These are phyloP conservation scores for Cirrhinus mrigala DNA, from an alignment of 2,797 vertebrate species.

Conservation along the genomic window DNA sequence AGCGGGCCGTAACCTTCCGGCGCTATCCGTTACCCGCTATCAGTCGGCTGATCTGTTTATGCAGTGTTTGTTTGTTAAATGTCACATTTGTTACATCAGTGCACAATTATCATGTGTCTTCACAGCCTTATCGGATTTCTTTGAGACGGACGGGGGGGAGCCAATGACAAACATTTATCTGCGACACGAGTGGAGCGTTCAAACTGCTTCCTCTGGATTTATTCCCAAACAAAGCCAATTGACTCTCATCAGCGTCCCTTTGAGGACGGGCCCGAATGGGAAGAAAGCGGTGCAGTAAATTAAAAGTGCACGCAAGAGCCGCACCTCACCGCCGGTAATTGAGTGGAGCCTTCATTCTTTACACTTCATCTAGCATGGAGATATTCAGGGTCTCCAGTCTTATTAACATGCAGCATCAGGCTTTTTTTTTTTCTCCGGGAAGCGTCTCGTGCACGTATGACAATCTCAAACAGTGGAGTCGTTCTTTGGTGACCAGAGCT, in stretches of 20 bases:
- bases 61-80: constrained; percentile 53
- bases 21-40: constrained; percentile 9
- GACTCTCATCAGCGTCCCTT: constrained; percentile 30
- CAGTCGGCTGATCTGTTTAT: constrained; percentile 33
- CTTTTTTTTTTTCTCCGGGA: background rate
- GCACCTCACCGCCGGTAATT: constrained; percentile 50
- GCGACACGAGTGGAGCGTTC: background rate
- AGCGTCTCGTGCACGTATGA: constrained; percentile 22
- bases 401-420: constrained; percentile 45
- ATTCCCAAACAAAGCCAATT: constrained; percentile 37
- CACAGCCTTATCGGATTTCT: constrained; percentile 34
- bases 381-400: constrained; percentile 39
- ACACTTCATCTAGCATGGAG: constrained; percentile 51
- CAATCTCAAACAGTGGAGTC: constrained; percentile 17
- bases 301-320: constrained; percentile 26
- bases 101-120: constrained; percentile 47
- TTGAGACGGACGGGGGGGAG: constrained; percentile 3
- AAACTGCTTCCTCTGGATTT: constrained; percentile 38
- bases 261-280: constrained; percentile 23
- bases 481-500: constrained; percentile 17
- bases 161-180: constrained; percentile 37
- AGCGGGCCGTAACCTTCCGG: constrained; percentile 20
- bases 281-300: constrained; percentile 41
- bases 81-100: constrained; percentile 52
- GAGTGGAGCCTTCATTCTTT: constrained; percentile 46